Base-by-base conservation (phyloP, 2,888 invertebrate species). In the Mimas tiliae region DNA sequence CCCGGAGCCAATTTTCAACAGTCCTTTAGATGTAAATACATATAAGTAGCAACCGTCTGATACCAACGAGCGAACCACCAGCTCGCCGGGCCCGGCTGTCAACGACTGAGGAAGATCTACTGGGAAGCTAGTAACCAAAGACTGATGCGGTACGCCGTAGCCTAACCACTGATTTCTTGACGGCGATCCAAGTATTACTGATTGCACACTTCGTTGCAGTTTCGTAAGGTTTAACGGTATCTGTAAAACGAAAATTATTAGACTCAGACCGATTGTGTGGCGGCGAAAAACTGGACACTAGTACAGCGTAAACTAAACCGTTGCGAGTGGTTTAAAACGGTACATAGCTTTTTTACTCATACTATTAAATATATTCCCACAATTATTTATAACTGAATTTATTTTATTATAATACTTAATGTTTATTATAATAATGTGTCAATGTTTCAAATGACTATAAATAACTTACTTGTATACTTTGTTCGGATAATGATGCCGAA, bases 1-100 rank as follows among this genome's bases (percentile, higher is more conserved):
- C 8, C 99, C 99, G 64, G 98, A 97, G 19, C 99, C 99, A 70
- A 99, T 96, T 94, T 99, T 99, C 71, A 98, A 94, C 58, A 99
- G 93, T 0, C 98, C 98, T 77, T 96, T 96, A 11, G 96, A 96
- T 42, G 97, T 96, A 77, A 97, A 96, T 38, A 99, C 93, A 88
- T 98, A 99, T 65, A 99, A 94, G 88, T 95, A 98, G 72, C 96
- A 96, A 11, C 99, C 99, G 88, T 99, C 98, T 73, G 97, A 97
- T 8, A 98, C 97, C 80, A 99, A 94, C 4, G 97, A 96, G 64
- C 93, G 82, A 2, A 93, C 88, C 16, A 92, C 86, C 1, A 93
- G 83, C 67, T 93, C 93, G 1, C 83, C 83, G 0, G 90, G 74
- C 2, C 87, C 88, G 0, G 83, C 69, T 1, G 87, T 86, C 53